These are phyloP conservation scores for Scolanthus callimorphus DNA, from an alignment of 92 coral and sea anemone species.

Conservation along the genomic window DNA sequence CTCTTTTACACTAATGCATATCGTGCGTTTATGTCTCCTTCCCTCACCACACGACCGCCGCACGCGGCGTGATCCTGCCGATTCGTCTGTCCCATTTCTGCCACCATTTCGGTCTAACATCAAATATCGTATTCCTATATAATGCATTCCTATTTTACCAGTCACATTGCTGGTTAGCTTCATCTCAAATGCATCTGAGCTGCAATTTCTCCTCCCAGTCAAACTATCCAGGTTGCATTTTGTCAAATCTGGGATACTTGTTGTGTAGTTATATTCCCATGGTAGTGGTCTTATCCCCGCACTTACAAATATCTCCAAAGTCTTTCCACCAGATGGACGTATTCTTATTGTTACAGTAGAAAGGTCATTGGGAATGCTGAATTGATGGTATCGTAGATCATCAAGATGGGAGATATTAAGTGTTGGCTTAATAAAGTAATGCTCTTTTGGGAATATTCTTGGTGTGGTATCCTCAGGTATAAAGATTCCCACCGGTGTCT, in stretches of 20 bases:
- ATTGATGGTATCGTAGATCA: slow-evolving; percentile 36
- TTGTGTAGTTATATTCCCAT: slow-evolving; percentile 29
- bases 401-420: slow-evolving; percentile 26
- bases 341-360: slow-evolving; percentile 29
- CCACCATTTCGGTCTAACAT: background rate
- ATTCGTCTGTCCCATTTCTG: background rate
- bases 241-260: slow-evolving; percentile 27
- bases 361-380: slow-evolving; percentile 28
- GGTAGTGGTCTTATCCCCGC: slow-evolving; percentile 20
- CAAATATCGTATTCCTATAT: slow-evolving; percentile 43
- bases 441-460: background rate
- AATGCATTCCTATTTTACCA: slow-evolving; percentile 48
- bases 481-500: slow-evolving; percentile 26
- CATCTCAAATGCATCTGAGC: slow-evolving; percentile 48
- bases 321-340: slow-evolving; percentile 1
- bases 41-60: slow-evolving; percentile 7
- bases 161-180: slow-evolving; percentile 43
- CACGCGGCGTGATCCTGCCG: background rate
- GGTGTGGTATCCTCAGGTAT: slow-evolving; percentile 22
- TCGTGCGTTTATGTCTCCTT: slow-evolving; percentile 16
- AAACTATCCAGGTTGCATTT: slow-evolving; percentile 1
- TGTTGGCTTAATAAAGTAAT: slow-evolving; percentile 38
- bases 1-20: slow-evolving; percentile 39
- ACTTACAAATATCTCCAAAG: slow-evolving; percentile 15
- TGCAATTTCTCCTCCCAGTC: slow-evolving; percentile 27